phyloP scores from a whole-genome alignment of 2,113 vertebrate genomes.

The Dromiciops gliroides region DNA sequence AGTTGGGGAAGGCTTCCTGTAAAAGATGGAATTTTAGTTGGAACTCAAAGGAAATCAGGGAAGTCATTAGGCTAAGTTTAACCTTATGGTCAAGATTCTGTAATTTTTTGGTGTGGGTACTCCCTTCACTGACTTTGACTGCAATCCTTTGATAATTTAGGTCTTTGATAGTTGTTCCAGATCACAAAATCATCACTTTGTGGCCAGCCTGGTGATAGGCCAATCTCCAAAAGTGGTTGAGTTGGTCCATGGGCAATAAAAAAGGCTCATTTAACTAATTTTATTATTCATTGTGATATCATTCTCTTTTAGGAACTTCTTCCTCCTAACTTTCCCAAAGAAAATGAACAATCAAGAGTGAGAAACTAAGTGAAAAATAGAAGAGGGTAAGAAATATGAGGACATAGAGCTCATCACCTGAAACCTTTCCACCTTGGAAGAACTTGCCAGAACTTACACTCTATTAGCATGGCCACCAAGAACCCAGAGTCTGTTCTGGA shows the following conservation, averaged over 20 bases:
- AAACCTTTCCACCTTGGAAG: no score
- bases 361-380: no score
- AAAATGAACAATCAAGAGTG: not conserved
- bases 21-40: not conserved
- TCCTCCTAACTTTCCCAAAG: not conserved
- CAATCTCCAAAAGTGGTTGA: not conserved
- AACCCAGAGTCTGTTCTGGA: not conserved
- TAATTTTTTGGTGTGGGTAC: no score
- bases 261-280: not conserved
- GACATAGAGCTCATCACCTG: no score
- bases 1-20: not conserved
- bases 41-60: not conserved
- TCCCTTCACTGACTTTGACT: no score
- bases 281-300: not conserved
- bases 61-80: not conserved
- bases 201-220: not conserved
- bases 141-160: no score
- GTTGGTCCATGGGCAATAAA: not conserved
- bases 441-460: no score
- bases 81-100: not conserved
- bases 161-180: not conserved
- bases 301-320: not conserved
- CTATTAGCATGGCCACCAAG: not conserved
- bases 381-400: no score
- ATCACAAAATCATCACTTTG: not conserved